phyloP scores from a whole-genome alignment of 35 echinoderm and acorn worm species.

The Nesometra sesokonis region DNA sequence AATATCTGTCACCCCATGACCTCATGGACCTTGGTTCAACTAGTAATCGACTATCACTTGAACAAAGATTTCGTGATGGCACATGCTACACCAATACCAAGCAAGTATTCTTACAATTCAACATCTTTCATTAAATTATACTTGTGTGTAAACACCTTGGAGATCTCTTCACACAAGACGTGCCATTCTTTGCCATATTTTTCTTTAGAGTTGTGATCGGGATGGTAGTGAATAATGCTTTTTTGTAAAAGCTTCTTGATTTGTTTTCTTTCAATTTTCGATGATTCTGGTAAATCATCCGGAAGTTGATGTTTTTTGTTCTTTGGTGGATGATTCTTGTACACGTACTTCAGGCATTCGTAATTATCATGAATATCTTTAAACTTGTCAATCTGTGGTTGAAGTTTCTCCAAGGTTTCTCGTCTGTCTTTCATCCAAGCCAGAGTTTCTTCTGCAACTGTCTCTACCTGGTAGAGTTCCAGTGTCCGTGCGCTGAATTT shows the following conservation, averaged over 20 bases:
- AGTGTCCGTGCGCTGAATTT: background rate
- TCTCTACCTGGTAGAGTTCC: background rate
- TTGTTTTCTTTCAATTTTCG: background rate
- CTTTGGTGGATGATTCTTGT: background rate
- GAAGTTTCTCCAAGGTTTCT: background rate
- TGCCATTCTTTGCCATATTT: background rate
- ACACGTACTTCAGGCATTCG: background rate
- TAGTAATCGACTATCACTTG: too few species aligned
- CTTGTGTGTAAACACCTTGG: background rate
- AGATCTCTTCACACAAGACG: background rate
- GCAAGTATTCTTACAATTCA: background rate
- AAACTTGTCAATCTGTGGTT: background rate
- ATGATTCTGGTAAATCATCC: background rate
- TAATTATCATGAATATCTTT: background rate
- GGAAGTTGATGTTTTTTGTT: background rate
- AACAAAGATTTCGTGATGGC: too few species aligned
- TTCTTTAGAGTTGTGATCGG: background rate
- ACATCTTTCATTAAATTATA: background rate
- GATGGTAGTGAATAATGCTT: background rate
- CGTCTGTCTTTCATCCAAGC: background rate
- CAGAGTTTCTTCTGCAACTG: background rate
- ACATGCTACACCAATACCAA: too few species aligned
- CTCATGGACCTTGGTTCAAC: too few species aligned
- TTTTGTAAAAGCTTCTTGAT: background rate
- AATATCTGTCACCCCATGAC: too few species aligned